Evolutionary conservation across 2,113 vertebrate genomes (phyloP).

Genomic region (Solenodon paradoxus): DNA sequence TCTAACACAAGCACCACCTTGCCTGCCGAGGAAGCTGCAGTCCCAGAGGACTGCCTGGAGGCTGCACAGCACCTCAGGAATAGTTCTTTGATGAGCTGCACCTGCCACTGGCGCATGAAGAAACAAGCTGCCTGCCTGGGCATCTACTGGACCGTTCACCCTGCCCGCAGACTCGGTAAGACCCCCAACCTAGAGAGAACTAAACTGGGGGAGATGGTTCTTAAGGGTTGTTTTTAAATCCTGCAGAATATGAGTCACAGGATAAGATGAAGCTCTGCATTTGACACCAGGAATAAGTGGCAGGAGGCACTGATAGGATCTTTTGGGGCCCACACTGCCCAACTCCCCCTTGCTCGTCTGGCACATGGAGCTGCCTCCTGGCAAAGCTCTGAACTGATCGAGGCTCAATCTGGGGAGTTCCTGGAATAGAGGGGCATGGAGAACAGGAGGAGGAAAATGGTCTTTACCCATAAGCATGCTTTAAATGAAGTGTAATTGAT

Average conservation of each 20-base stretch:
- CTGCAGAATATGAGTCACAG: background rate
- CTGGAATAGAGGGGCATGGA: background rate
- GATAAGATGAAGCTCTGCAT: background rate
- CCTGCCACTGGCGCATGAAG: conserved; percentile 90
- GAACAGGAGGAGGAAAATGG: background rate
- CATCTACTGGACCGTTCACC: conserved; percentile 91
- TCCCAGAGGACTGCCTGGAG: conserved; percentile 85
- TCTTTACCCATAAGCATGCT: background rate
- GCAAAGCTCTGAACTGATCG: background rate
- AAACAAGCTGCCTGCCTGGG: conserved; percentile 90
- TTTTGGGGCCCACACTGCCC: background rate
- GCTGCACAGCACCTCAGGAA: conserved; percentile 85
- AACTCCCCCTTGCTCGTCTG: background rate
- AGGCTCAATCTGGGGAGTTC: background rate
- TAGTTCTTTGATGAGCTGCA: conserved; percentile 89
- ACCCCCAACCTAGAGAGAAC: background rate
- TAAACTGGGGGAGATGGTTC: background rate
- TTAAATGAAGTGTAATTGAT: background rate
- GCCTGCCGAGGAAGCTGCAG: conserved; percentile 73
- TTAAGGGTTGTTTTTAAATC: background rate
- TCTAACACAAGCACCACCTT: conserved; percentile 76
- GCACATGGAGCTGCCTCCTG: background rate
- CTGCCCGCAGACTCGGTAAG: conserved; percentile 87
- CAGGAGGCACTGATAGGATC: background rate
- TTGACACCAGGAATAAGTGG: background rate